Percentiles rank a stretch among this genome's conserved stretches.
These are phyloP conservation scores for Coluber constrictor DNA, from an alignment of 2,797 vertebrate genomes.

Conservation along the genomic window DNA sequence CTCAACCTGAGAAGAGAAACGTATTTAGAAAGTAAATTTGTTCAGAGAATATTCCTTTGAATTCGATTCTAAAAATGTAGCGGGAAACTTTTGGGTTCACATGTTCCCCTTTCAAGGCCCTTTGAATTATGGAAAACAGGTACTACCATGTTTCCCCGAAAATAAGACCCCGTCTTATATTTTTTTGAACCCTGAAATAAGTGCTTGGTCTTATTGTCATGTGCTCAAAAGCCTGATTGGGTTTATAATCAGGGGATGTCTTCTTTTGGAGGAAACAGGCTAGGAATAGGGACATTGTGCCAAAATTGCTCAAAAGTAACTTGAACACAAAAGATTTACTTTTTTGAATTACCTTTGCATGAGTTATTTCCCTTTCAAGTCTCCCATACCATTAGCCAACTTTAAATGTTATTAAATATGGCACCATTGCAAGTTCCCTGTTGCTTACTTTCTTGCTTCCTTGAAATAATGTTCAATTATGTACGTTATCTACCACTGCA, in stretches of 20 bases:
- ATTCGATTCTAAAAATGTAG: background rate
- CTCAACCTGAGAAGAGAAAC: slow-evolving; percentile 86
- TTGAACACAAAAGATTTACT: background rate
- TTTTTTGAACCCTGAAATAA: too few species aligned
- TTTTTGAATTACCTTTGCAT: background rate
- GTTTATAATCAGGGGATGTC: too few species aligned
- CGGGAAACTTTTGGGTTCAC: background rate
- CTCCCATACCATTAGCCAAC: background rate
- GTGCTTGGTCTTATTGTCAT: too few species aligned
- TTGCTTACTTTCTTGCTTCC: background rate
- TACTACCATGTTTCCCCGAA: too few species aligned
- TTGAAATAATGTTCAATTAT: background rate
- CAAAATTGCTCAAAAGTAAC: background rate
- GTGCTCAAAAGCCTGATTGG: too few species aligned
- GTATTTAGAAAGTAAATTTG: slow-evolving; percentile 41
- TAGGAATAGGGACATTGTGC: background rate
- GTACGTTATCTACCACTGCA: background rate
- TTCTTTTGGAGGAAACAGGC: too few species aligned
- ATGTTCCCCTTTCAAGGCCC: too few species aligned
- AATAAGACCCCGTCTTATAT: too few species aligned
- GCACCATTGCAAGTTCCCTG: background rate
- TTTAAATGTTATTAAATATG: background rate
- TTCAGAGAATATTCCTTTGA: background rate
- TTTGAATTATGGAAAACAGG: background rate
- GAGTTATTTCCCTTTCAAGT: background rate